Conservation (phyloP, 2,888 invertebrate genomes). For the Sarcophaga carnaria region DNA sequence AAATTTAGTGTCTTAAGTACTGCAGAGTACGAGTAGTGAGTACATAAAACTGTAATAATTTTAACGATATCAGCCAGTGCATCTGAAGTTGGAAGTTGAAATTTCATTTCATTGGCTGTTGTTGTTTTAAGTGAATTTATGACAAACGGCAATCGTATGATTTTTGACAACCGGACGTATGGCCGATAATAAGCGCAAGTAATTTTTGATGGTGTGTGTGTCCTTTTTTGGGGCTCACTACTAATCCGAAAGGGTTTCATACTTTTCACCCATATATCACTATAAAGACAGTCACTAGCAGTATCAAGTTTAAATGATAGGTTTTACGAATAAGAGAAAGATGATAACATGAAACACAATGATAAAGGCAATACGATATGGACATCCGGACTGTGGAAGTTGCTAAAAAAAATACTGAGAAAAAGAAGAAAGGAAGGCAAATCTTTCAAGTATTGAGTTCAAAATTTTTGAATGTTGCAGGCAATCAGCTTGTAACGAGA, state of each 20-base stretch:
- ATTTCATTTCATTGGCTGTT: conserved; percentile 44
- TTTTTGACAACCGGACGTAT: conserved; percentile 65
- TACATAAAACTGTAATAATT: conserved; percentile 56
- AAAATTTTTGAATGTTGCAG: too few relatives aligned
- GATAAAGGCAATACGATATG: too few relatives aligned
- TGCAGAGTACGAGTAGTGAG: neutral
- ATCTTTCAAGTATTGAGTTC: too few relatives aligned
- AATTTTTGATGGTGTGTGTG: conserved; percentile 28
- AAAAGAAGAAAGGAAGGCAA: too few relatives aligned
- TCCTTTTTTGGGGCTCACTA: conserved; percentile 13
- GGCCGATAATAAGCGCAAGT: conserved; percentile 51
- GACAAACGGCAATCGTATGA: conserved; percentile 65
- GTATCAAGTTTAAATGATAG: too few relatives aligned
- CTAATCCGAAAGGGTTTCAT: neutral
- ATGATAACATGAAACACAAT: too few relatives aligned
- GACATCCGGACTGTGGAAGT: too few relatives aligned
- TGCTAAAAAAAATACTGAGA: too few relatives aligned
- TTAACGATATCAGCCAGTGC: conserved; percentile 53
- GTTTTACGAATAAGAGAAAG: too few relatives aligned
- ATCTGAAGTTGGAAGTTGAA: conserved; percentile 59
- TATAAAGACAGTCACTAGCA: neutral
- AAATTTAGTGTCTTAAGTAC: conserved; percentile 40
- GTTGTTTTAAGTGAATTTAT: conserved; percentile 59
- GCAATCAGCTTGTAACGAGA: too few relatives aligned
- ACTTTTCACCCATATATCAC: neutral